Evolutionary conservation across 2,113 vertebrate genomes (phyloP), one percentile per base, ranked within the genome.

Genomic region (Mohoua ochrocephala): DNA sequence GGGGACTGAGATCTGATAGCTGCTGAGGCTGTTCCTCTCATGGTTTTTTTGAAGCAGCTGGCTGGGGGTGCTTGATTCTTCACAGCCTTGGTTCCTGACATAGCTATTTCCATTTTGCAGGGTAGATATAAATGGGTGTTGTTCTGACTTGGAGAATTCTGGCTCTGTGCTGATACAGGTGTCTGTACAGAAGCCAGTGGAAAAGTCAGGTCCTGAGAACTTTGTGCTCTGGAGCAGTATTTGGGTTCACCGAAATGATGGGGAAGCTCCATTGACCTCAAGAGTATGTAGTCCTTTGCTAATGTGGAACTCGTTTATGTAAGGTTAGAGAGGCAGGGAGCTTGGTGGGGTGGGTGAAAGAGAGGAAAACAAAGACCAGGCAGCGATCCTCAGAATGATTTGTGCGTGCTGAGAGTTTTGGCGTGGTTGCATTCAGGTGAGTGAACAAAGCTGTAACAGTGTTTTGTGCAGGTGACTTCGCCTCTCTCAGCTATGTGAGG

Each of bases 381-480:
- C 3, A 61, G 4, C 9, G n/a, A 20, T 30, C 1, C 0, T 71
- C 2, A 0, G 37, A 26, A 45, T 22, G n/a, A 28, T 37, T 41
- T 79, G 37, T 73, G 28, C 4, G 7, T 42, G 13, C 39, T 52
- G 33, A 30, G 37, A 30, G 73, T 33, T 85, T 80, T 85, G 78
- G 23, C 44, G 81, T 80, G 59, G 52, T 15, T 86, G 56, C 24
- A 4, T 71, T 88, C 20, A 23, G 45, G 49, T 30, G 50, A 73
- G 42, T 67, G 54, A 85, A 23, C 26, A 83, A 93, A 65, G 23
- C 45, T 52, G 39, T 69, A 28, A n/a, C 26, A 45, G 21, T 42
- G 20, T 50, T 83, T 64, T 23, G 28, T 57, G 31, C 50, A 27
- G 56, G 74, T n/a, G 64, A 44, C 37, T 33, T 87, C 2, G 1